Percentiles rank a stretch among this genome's conserved stretches.
Conservation (phyloP, 2,888 invertebrate genomes). For the Rosalia funebris region DNA sequence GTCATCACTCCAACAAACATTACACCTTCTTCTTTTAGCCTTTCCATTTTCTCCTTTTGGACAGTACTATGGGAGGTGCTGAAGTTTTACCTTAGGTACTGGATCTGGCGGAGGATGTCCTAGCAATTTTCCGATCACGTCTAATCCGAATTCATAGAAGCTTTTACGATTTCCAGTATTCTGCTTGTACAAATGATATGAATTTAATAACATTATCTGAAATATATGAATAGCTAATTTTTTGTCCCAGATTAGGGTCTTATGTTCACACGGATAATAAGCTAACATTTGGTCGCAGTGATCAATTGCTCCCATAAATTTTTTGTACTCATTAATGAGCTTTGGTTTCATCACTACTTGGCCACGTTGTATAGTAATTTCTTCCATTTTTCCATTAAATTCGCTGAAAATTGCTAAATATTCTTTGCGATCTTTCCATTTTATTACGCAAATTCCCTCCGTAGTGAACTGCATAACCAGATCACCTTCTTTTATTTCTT, state of each 20-base stretch:
- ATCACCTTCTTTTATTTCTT: constrained; percentile 34
- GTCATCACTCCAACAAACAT: no score
- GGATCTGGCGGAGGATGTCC: constrained; percentile 30
- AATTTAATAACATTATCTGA: constrained; percentile 38
- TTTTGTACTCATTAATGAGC: constrained; percentile 33
- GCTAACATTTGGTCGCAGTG: constrained; percentile 38
- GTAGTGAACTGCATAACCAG: constrained; percentile 11
- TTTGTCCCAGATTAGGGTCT: constrained; percentile 38
- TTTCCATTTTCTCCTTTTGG: constrained; percentile 35
- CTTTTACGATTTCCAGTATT: constrained; percentile 19
- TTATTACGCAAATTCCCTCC: constrained; percentile 34
- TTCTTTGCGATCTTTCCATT: constrained; percentile 43
- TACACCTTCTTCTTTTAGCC: no score
- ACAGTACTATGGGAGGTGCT: constrained; percentile 31
- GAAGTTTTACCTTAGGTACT: constrained; percentile 24
- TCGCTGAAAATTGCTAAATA: constrained; percentile 42
- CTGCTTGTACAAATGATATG: constrained; percentile 35
- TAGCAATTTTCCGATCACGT: constrained; percentile 33
- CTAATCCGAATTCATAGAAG: constrained; percentile 34
- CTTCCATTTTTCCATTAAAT: constrained; percentile 30
- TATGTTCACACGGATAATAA: constrained; percentile 36
- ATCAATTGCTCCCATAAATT: constrained; percentile 37
- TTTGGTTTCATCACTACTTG: constrained; percentile 23
- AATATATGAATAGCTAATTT: constrained; percentile 39
- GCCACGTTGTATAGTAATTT: constrained; percentile 14